Evolutionary conservation across 1,140 invertebrate genomes (phyloP).

Genomic region (Acromyrmex heyeri): DNA sequence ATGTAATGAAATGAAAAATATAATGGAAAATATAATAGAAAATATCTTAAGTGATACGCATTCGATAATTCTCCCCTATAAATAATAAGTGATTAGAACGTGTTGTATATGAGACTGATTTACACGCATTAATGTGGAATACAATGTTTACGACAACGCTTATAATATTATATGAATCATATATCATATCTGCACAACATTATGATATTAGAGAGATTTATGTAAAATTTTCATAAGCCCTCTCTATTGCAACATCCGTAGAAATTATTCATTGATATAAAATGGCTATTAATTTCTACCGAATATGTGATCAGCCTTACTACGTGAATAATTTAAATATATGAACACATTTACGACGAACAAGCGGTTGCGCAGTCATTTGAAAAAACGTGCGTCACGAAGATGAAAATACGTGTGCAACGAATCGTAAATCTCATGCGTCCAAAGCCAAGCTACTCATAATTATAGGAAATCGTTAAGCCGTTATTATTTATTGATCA

Average conservation of each 20-base stretch:
- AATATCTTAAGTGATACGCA: too few relatives aligned
- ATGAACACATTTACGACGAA: not conserved
- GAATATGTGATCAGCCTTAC: constrained; percentile 19
- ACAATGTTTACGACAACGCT: not conserved
- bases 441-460: constrained; percentile 5
- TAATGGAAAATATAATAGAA: too few relatives aligned
- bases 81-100: constrained; percentile 12
- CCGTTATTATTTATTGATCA: constrained; percentile 57
- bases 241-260: not conserved
- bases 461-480: constrained; percentile 62
- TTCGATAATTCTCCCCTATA: not conserved
- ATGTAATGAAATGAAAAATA: too few relatives aligned
- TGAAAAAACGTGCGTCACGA: constrained; percentile 27
- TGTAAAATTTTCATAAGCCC: constrained; percentile 20
- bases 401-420: constrained; percentile 16
- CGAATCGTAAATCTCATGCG: constrained; percentile 30
- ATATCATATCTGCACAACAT: constrained; percentile 7
- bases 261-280: constrained; percentile 24
- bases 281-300: constrained; percentile 30
- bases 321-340: constrained; percentile 24
- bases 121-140: not conserved
- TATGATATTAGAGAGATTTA: constrained; percentile 9
- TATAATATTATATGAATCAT: constrained; percentile 7
- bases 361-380: not conserved
- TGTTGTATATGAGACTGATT: not conserved